Evolutionary conservation across 1,140 invertebrate species (phyloP).

Genomic region (Drosophila bocqueti): DNA sequence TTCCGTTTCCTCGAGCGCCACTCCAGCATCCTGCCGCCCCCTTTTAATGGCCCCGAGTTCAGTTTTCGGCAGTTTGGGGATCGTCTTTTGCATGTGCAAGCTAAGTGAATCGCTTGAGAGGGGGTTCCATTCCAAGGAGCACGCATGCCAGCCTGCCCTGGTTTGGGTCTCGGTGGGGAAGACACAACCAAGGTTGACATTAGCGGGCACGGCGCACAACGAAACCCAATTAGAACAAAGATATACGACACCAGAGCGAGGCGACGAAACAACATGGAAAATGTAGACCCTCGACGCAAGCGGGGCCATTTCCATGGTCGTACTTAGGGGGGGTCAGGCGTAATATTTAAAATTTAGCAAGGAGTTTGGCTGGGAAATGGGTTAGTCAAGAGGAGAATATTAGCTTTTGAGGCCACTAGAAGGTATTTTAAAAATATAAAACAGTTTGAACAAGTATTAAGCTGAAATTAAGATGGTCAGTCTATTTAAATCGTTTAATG

Average conservation of each 20-base stretch:
- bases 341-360: neutral
- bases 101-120: slow-evolving; percentile 73
- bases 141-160: slow-evolving; percentile 50
- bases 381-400: neutral
- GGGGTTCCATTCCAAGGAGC: slow-evolving; percentile 26
- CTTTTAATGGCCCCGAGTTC: slow-evolving; percentile 69
- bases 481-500: neutral
- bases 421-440: neutral
- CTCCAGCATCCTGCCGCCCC: slow-evolving; percentile 55
- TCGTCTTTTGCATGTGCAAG: slow-evolving; percentile 77
- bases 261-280: slow-evolving; percentile 81
- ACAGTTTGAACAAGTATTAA: neutral
- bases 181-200: slow-evolving; percentile 71
- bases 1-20: slow-evolving; percentile 80
- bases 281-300: slow-evolving; percentile 59
- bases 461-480: neutral
- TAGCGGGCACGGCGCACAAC: slow-evolving; percentile 76
- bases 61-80: slow-evolving; percentile 33
- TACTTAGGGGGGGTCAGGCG: neutral
- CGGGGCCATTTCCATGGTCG: slow-evolving; percentile 23
- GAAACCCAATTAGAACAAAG: slow-evolving; percentile 82
- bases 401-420: neutral
- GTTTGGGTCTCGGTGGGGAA: neutral
- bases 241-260: slow-evolving; percentile 81
- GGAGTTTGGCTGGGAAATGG: neutral